Evolutionary conservation across 2,113 vertebrate genomes (phyloP).

Genomic region (Narcine bancroftii): DNA sequence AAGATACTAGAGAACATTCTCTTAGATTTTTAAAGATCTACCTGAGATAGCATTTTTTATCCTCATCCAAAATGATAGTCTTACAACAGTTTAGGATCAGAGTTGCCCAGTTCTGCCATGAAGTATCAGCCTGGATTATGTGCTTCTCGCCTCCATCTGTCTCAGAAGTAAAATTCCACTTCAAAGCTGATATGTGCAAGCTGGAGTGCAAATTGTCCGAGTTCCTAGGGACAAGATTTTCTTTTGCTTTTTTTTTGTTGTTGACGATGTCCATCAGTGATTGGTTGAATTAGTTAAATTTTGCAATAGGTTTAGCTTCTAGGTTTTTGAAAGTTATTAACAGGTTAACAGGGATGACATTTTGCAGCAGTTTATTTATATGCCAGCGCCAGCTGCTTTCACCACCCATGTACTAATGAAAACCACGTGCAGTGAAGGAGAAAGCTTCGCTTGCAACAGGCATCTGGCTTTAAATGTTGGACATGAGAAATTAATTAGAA

Average conservation of each 20-base stretch:
- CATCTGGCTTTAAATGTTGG: too few relatives aligned
- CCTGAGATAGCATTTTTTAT: neutral
- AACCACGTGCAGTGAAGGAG: too few relatives aligned
- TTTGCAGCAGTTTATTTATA: neutral
- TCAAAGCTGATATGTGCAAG: neutral
- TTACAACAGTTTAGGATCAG: neutral
- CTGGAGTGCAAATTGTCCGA: neutral
- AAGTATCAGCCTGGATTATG: neutral
- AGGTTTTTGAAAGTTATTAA: neutral
- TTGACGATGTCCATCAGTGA: neutral
- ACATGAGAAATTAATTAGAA: too few relatives aligned
- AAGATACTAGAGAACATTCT: neutral
- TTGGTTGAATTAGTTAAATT: neutral
- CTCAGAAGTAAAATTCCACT: neutral
- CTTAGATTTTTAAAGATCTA: neutral
- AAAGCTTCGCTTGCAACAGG: neutral
- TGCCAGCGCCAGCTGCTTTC: neutral
- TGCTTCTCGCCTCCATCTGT: neutral
- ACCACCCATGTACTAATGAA: neutral
- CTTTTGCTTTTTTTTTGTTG: neutral
- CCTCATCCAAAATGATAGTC: neutral
- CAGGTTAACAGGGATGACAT: neutral
- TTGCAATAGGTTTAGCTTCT: neutral
- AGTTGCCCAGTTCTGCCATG: neutral
- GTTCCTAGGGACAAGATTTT: neutral